Evolutionary conservation across 1,140 invertebrate species (phyloP).

Genomic region (Neodiprion lecontei): DNA sequence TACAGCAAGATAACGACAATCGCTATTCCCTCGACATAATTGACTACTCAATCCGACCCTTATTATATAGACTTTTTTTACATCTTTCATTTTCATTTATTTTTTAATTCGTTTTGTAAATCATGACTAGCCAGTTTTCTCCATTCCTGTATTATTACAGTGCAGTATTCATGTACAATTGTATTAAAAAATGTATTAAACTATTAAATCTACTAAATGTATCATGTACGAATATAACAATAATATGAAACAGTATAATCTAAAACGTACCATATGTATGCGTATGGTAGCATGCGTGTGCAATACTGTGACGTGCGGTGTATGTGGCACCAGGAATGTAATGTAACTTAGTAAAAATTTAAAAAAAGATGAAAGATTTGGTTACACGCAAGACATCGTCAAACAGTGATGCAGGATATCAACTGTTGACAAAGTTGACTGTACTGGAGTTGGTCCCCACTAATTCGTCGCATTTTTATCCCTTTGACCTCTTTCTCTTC

Average conservation of each 20-base stretch:
- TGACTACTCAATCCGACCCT: neutral
- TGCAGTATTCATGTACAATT: conserved; percentile 21
- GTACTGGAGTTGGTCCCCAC: conserved; percentile 90
- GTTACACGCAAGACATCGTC: conserved; percentile 56
- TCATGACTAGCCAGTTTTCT: neutral
- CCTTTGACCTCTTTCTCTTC: conserved; percentile 80
- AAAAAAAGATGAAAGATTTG: conserved; percentile 26
- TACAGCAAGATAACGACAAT: too few relatives aligned
- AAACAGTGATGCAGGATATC: conserved; percentile 86
- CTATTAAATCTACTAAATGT: conserved; percentile 9
- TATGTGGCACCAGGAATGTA: conserved; percentile 57
- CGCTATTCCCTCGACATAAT: neutral
- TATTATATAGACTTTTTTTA: neutral
- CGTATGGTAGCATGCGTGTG: conserved; percentile 43
- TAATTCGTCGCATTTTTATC: conserved; percentile 88
- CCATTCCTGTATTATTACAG: conserved; percentile 5
- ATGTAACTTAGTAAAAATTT: conserved; percentile 43
- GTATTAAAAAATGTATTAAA: conserved; percentile 19
- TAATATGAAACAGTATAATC: conserved; percentile 33
- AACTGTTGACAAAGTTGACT: conserved; percentile 90
- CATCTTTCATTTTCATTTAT: neutral
- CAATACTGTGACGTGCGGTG: conserved; percentile 50
- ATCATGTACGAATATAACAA: conserved; percentile 36
- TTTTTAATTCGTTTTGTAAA: neutral
- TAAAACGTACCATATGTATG: conserved; percentile 39